Percentiles rank a stretch among this genome's conserved stretches.
Evolutionary conservation across 2,888 invertebrate species (phyloP).

Genomic region (Erebia epiphron): DNA sequence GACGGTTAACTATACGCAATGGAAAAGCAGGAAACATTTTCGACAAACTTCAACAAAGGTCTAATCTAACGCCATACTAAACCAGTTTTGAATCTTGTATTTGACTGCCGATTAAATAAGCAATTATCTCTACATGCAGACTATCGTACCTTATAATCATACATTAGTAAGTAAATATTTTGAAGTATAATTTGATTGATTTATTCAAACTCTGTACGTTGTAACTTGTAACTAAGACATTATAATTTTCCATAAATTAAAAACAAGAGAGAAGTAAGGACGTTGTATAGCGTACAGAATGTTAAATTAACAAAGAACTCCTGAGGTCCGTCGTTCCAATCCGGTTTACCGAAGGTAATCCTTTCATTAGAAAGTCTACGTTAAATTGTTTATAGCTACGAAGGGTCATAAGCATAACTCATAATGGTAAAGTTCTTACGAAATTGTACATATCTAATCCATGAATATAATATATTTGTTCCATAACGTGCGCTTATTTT

Average conservation of each 20-base stretch:
- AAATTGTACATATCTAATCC: background rate
- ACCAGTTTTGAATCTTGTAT: too few relatives aligned
- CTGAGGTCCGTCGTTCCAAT: constrained; percentile 19
- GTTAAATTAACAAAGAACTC: constrained; percentile 27
- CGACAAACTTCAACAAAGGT: background rate
- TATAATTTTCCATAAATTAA: background rate
- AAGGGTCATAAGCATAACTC: background rate
- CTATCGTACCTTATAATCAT: too few relatives aligned
- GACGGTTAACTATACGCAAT: background rate
- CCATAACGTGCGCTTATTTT: background rate
- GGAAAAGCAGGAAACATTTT: background rate
- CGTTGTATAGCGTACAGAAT: constrained; percentile 5
- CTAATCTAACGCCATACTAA: too few relatives aligned
- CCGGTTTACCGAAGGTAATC: constrained; percentile 43
- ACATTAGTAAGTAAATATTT: too few relatives aligned
- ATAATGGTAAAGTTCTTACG: constrained; percentile 21
- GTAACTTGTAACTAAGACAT: background rate
- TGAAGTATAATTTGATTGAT: too few relatives aligned
- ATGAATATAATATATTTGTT: constrained; percentile 3
- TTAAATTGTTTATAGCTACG: constrained; percentile 32
- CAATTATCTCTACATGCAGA: too few relatives aligned
- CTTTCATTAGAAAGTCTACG: constrained; percentile 53
- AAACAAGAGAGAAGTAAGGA: background rate
- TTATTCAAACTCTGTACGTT: background rate
- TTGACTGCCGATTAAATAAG: background rate